These are phyloP conservation scores for Sminthurides aquaticus DNA, from an alignment of 2,888 invertebrate genomes.

Conservation along the genomic window DNA sequence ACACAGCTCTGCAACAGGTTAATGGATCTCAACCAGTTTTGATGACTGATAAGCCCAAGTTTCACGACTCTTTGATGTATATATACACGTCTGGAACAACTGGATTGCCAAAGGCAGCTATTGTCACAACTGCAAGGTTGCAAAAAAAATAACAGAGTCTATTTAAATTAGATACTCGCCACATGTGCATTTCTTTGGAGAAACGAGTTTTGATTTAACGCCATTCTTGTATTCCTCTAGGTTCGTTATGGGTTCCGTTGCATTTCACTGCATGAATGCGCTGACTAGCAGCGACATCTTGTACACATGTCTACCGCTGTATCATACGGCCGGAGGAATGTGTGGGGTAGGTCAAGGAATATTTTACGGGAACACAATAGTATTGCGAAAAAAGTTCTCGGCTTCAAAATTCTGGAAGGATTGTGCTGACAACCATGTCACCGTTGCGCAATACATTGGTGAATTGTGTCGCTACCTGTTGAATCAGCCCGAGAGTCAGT, in stretches of 20 bases:
- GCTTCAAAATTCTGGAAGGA: slow-evolving; percentile 56
- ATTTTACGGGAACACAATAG: slow-evolving; percentile 9
- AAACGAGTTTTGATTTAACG: no score
- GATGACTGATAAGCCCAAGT: not conserved
- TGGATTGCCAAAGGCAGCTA: slow-evolving; percentile 93
- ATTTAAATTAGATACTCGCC: no score
- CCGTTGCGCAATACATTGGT: slow-evolving; percentile 74
- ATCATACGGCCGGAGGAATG: slow-evolving; percentile 15
- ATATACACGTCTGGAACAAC: slow-evolving; percentile 99
- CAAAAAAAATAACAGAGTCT: no score
- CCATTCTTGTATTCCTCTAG: not conserved
- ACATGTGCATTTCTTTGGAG: no score
- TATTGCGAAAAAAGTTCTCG: slow-evolving; percentile 57
- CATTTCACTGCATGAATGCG: slow-evolving; percentile 9
- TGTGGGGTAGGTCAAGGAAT: slow-evolving; percentile 16
- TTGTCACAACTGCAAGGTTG: slow-evolving; percentile 92
- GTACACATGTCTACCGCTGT: slow-evolving; percentile 18
- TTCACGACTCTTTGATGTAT: slow-evolving; percentile 51
- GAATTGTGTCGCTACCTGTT: slow-evolving; percentile 84
- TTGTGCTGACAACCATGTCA: slow-evolving; percentile 52
- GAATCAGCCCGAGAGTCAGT: slow-evolving; percentile 61
- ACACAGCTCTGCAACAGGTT: not conserved
- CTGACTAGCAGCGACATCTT: slow-evolving; percentile 6
- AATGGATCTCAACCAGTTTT: not conserved
- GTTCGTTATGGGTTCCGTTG: slow-evolving; percentile 12